Base-by-base conservation (phyloP, 2,113 vertebrate species). In the Symphodus melops region DNA sequence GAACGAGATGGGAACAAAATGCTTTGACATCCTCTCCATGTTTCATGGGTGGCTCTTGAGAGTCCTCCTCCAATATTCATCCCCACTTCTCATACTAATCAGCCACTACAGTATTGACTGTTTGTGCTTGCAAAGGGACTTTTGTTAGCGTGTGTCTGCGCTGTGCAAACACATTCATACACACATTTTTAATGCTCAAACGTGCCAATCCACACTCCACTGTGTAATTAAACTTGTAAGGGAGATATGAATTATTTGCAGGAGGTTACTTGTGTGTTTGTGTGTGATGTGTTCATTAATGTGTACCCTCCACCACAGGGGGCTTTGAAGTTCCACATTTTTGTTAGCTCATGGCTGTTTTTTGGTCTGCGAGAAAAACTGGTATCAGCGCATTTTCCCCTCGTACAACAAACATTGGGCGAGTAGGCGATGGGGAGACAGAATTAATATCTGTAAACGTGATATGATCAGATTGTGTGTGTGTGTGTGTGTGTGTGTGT, bases 321-420 rank as follows among this genome's bases (percentile, higher is more conserved):
- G 66, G 73, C 79, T 91, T 87, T 90, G 81, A 85, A 88, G 79
- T 82, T 81, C 54, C 64, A 75, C 49, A 19, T 64, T 73, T 59
- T 82, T 85, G 77, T 77, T 69, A 52, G 88, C 91, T 91, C 82
- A 79, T 83, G 89, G 85, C 89, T 90, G 83, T 91, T 92, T 92
- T 91, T 90, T 72, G 73, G 72, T 77, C 66, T 72, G 36, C 64
- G 60, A 72, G 75, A 91, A 89, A 10, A 79, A 76, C 77, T 41
- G 68, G 68, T 73, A 91, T 93, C 89, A 94, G 92, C 91, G 75
- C 72, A 88, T 93, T 93, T 93, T 89, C 64, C 75, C 71, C 62
- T 63, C 85, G 69, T 84, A 79, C 66, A 83, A 85, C 89, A 92
- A 87, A 92, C 90, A 86, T 85, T 81, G 82, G 41, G 64, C 77